Percentiles rank a stretch among this genome's conserved stretches.
Evolutionary conservation across 2,888 invertebrate species (phyloP).

Genomic region (Conchocele bisecta): DNA sequence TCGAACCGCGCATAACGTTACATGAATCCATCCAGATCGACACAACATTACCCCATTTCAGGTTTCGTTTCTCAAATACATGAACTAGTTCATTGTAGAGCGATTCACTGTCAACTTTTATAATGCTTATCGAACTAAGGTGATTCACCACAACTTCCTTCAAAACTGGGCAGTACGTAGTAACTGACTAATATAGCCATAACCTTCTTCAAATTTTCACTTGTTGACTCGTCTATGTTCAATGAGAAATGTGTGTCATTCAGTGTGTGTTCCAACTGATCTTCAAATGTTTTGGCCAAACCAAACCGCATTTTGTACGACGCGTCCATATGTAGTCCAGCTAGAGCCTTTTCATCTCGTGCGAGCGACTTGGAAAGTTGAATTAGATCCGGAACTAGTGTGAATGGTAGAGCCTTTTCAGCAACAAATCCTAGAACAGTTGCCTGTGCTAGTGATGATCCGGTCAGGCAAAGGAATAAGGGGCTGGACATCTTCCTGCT

Average conservation of each 20-base stretch:
- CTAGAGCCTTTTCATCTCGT: neutral
- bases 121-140: conserved; percentile 32
- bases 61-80: conserved; percentile 34
- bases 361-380: neutral
- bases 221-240: conserved; percentile 44
- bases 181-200: too few relatives aligned
- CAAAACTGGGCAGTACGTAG: conserved; percentile 18
- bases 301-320: conserved; percentile 3
- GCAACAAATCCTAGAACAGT: neutral
- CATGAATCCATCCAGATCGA: conserved; percentile 64
- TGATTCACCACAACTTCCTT: conserved; percentile 44
- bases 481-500: neutral
- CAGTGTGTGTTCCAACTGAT: neutral
- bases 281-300: neutral
- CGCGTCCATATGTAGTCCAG: conserved; percentile 1
- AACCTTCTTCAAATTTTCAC: conserved; percentile 30
- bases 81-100: conserved; percentile 29
- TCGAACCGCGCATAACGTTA: conserved; percentile 60
- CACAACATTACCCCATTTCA: conserved; percentile 64
- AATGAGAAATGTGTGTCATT: conserved; percentile 19
- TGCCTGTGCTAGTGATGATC: neutral
- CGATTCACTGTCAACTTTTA: conserved; percentile 29
- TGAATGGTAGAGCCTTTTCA: conserved; percentile 1
- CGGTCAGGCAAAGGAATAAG: conserved; percentile 1
- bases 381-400: neutral